Percentiles rank a stretch among this genome's conserved stretches.
Evolutionary conservation across 2,888 invertebrate species (phyloP).

Genomic region (Coelinius sp.): DNA sequence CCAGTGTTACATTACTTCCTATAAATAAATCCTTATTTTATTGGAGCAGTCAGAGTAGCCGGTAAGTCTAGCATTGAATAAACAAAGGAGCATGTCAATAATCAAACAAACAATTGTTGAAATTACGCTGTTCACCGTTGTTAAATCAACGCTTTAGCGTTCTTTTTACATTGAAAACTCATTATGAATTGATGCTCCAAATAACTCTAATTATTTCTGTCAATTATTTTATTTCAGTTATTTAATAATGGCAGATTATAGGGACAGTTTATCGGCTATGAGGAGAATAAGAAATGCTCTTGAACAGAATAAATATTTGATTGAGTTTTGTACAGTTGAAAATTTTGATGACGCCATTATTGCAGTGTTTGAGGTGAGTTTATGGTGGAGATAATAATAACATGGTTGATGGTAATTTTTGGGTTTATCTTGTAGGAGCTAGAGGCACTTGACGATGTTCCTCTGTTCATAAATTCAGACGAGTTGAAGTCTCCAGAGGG

Average conservation of each 20-base stretch:
- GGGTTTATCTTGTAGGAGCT: slow-evolving; percentile 49
- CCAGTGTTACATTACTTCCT: not conserved
- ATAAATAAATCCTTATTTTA: not conserved
- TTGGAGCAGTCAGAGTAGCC: not conserved
- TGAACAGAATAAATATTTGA: slow-evolving; percentile 30
- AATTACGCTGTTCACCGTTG: slow-evolving; percentile 8
- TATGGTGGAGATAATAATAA: not conserved
- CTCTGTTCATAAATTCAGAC: slow-evolving; percentile 26
- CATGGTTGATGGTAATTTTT: not conserved
- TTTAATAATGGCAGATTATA: slow-evolving; percentile 34
- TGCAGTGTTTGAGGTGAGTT: slow-evolving; percentile 55
- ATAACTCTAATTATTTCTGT: not conserved
- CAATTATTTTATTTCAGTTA: not conserved
- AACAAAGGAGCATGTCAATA: slow-evolving; percentile 6
- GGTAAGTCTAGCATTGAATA: slow-evolving; percentile 8
- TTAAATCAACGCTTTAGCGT: slow-evolving; percentile 1
- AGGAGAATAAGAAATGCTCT: slow-evolving; percentile 43
- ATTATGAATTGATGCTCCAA: not conserved
- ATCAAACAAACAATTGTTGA: slow-evolving; percentile 5
- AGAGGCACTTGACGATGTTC: slow-evolving; percentile 50
- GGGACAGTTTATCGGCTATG: slow-evolving; percentile 40
- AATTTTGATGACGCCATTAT: slow-evolving; percentile 52
- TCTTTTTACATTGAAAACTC: not conserved
- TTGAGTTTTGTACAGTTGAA: slow-evolving; percentile 49
- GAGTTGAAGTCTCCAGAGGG: slow-evolving; percentile 42